Base-by-base conservation (phyloP, 2,888 invertebrate genomes). In the Plagiodera versicolora region DNA sequence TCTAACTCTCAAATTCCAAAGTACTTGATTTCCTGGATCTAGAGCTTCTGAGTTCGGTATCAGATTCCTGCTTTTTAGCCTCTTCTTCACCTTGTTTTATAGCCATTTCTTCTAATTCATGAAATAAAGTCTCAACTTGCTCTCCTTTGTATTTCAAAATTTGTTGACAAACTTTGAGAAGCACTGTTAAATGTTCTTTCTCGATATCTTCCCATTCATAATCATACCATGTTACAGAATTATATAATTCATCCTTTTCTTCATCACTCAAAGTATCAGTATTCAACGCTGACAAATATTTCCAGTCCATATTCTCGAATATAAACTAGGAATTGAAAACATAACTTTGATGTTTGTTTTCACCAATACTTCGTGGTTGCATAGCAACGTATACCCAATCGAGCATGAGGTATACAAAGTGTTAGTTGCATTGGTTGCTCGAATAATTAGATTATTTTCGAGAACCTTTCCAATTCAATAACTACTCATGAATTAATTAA, bases 61-160 rank as follows among this genome's bases (percentile, higher is more conserved):
- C 75, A 19, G 76, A 76, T 58, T 75, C 78, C 3, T 65, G 48
- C 51, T 60, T 74, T 47, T 69, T 74, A 0, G 76, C 78, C 67
- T 81, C 81, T 61, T 81, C 80, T 70, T 80, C 80, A 3, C 79
- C 81, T 71, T 82, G 80, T 64, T 77, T 78, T 3, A 75, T 75
- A 2, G 82, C 82, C 58, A 84, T 73, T 65, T 84, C 83, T 63
- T 84, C 83, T 44, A 85, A 76, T 74, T 84, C 84, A 28, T 82
- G 76, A 9, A 83, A 73, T 50, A 85, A 70, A 2, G 82, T 82
- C 67, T 84, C 83, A 1, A 85, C 84, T 83, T 89, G 89, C 79
- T 88, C 88, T 62, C 84, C 86, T 80, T 89, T 89, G 67, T 84
- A 85, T 72, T 87, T 87, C 49, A 89, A 74, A 70, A 89, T 83